Base-by-base conservation (phyloP, 2,797 vertebrate species). In the Rhadinocentrus ornatus region DNA sequence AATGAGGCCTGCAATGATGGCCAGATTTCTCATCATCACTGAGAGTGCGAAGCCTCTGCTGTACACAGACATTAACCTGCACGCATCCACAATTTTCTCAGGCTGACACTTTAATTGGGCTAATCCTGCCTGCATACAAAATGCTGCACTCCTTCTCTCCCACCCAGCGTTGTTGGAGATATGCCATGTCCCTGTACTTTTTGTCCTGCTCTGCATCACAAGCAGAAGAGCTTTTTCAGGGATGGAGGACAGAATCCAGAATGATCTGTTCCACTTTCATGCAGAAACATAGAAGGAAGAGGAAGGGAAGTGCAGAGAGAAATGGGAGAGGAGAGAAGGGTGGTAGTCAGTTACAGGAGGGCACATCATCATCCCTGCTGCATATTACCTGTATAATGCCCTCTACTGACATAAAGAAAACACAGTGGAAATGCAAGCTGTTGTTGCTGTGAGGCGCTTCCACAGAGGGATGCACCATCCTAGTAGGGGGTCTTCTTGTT, bases 71-170 rank as follows among this genome's bases (percentile, higher is more conserved):
- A 88, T 91, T 88, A 92, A 88, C 90, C 88, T 80, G 59, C 81
- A 75, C 62, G 66, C 84, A 88, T 88, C 90, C 85, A 79, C 88
- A 79, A 89, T 93, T 90, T 93, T 93, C 91, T 92, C 89, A 92
- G 91, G 86, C 91, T 92, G 91, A 92, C 90, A 91, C 91, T 93
- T 92, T 91, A 92, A 93, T 94, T 93, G 93, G 87, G 86, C 90
- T 92, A 93, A 94, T 93, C 93, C 91, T 67, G 81, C 80, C 81
- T 89, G 86, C 89, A 88, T 89, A 77, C 81, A 86, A 85, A 91
- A 87, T 66, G 69, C 77, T 66, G 71, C 71, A 73, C 79, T 86
- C 77, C 78, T 83, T 68, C 80, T 84, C 69, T 89, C 65, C 69
- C 69, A 86, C 80, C 56, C 77, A 48, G 22, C 62, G 39, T 70